Evolutionary conservation across 1,140 invertebrate genomes (phyloP).

Genomic region (Episyrphus balteatus): DNA sequence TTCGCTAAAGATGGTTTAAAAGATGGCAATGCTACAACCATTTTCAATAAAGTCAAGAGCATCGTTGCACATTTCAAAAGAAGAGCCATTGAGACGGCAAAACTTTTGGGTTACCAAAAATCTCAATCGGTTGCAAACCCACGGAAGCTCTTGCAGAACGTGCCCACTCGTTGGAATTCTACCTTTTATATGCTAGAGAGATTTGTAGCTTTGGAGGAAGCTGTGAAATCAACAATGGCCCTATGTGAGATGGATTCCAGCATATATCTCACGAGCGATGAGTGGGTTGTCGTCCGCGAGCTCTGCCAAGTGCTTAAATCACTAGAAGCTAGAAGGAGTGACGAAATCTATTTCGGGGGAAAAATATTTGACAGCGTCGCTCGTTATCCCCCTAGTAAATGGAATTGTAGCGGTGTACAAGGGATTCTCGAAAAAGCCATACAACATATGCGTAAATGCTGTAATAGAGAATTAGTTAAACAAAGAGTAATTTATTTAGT

Average conservation of each 20-base stretch:
- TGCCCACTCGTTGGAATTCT: conserved; percentile 28
- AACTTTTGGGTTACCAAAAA: not conserved
- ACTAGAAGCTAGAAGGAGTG: not conserved
- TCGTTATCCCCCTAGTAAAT: not conserved
- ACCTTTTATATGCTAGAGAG: conserved; percentile 28
- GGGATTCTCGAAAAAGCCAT: not conserved
- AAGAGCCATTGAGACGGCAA: not conserved
- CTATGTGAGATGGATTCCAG: not conserved
- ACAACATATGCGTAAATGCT: too few relatives aligned
- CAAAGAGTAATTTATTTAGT: too few relatives aligned
- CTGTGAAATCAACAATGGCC: not conserved
- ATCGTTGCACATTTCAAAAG: not conserved
- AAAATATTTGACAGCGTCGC: not conserved
- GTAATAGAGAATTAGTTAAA: too few relatives aligned
- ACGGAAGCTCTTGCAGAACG: conserved; percentile 11
- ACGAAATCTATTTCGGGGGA: not conserved
- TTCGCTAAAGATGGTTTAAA: too few relatives aligned
- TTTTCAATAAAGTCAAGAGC: not conserved
- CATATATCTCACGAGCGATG: not conserved
- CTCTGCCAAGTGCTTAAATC: not conserved
- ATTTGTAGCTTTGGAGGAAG: conserved; percentile 18
- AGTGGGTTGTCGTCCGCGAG: not conserved
- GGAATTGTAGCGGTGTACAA: not conserved
- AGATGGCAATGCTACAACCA: not conserved
- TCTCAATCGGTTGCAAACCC: not conserved